A percentile compares a stretch with the other conserved stretches of the same genome.
Evolutionary conservation across 2,113 vertebrate species (phyloP).

Genomic region (Cromileptes altivelis): DNA sequence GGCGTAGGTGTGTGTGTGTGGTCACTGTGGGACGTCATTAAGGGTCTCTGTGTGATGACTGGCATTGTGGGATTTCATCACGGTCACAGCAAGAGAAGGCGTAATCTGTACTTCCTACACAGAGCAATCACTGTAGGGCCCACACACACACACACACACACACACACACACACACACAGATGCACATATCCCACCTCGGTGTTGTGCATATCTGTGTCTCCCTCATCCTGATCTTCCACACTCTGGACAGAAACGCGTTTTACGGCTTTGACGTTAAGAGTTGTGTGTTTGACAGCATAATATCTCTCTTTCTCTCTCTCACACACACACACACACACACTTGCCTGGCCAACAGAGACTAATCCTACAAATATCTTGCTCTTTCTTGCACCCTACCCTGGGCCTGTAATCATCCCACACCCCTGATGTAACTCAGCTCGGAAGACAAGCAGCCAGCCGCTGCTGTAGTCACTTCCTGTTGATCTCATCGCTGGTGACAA

Average conservation of each 20-base stretch:
- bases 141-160: conserved; percentile 4
- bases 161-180: background rate
- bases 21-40: conserved; percentile 59
- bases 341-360: conserved; percentile 24
- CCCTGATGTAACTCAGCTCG: conserved; percentile 5
- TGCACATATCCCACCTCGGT: background rate
- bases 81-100: conserved; percentile 49
- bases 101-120: conserved; percentile 64
- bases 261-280: conserved; percentile 49
- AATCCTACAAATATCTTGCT: conserved; percentile 45
- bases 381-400: conserved; percentile 6
- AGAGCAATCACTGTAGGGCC: conserved; percentile 48
- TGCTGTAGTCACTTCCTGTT: conserved; percentile 8
- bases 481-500: conserved; percentile 3
- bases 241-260: conserved; percentile 16
- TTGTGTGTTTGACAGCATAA: conserved; percentile 23
- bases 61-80: conserved; percentile 64
- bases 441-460: background rate
- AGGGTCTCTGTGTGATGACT: conserved; percentile 58
- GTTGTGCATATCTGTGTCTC: conserved; percentile 40
- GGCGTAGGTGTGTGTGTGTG: conserved; percentile 28
- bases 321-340: background rate
- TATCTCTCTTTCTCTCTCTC: background rate
- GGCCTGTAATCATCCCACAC: conserved; percentile 23
- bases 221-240: conserved; percentile 30